These are phyloP conservation scores for Ammodytes dubius DNA, from an alignment of 2,113 vertebrate species.

Conservation along the genomic window DNA sequence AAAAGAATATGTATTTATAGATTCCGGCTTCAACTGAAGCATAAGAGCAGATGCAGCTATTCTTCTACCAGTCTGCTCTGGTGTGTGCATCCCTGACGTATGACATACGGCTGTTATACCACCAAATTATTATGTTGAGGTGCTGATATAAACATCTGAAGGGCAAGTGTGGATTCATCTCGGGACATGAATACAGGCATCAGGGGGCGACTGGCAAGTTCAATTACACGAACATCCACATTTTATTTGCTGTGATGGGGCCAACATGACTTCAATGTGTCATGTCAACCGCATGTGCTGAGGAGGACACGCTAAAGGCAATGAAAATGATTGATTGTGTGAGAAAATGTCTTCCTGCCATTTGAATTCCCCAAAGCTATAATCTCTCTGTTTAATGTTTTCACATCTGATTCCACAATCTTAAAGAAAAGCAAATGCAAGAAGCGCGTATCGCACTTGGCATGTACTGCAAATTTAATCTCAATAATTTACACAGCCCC, in stretches of 20 bases:
- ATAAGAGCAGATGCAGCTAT: background rate
- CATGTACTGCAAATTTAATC: constrained; percentile 36
- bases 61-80: constrained; percentile 12
- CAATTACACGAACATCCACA: constrained; percentile 49
- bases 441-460: constrained; percentile 20
- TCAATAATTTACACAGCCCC: constrained; percentile 50
- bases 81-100: background rate
- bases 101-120: constrained; percentile 24
- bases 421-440: constrained; percentile 11
- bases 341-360: constrained; percentile 45
- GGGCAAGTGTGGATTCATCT: constrained; percentile 59
- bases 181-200: constrained; percentile 42
- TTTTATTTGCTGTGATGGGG: constrained; percentile 64
- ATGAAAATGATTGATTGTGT: constrained; percentile 58
- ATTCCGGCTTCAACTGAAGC: background rate
- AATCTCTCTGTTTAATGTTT: constrained; percentile 44
- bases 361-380: constrained; percentile 42
- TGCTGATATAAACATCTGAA: constrained; percentile 64
- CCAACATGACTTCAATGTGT: constrained; percentile 55
- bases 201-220: constrained; percentile 46
- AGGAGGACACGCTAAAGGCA: constrained; percentile 42
- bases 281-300: constrained; percentile 44
- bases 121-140: constrained; percentile 44
- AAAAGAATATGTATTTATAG: background rate
- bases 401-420: constrained; percentile 36